A percentile compares a stretch with the other conserved stretches of the same genome.
These are phyloP conservation scores for Aix galericulata DNA, from an alignment of 2,113 vertebrate species.

Conservation along the genomic window DNA sequence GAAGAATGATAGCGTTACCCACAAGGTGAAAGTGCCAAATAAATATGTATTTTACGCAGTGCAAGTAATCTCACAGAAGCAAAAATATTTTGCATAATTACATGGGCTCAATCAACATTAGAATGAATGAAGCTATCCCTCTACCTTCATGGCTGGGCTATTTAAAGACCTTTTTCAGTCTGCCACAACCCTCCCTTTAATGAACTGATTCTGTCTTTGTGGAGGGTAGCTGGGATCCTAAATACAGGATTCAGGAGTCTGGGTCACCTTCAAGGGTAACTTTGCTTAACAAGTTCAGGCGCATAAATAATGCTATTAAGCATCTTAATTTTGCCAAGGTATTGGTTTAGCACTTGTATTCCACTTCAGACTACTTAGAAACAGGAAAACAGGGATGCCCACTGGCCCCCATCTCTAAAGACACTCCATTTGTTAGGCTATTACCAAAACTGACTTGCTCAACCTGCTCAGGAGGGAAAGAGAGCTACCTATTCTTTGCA, in stretches of 20 bases:
- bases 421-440: background rate
- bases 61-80: background rate
- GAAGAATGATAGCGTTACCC: background rate
- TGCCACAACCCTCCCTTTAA: background rate
- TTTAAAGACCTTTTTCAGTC: background rate
- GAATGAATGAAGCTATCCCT: background rate
- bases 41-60: constrained; percentile 39
- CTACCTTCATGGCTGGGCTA: background rate
- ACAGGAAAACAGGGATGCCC: background rate
- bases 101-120: background rate
- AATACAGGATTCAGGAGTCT: background rate
- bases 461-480: background rate
- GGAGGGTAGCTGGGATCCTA: background rate
- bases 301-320: accelerated
- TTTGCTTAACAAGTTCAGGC: background rate
- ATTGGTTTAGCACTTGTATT: background rate
- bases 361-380: background rate
- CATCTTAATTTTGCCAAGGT: background rate
- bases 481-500: background rate
- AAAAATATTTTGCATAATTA: constrained; percentile 10
- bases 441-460: background rate
- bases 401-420: accelerated
- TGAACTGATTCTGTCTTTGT: background rate
- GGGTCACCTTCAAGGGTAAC: background rate
- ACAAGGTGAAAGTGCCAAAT: constrained; percentile 24